Base-by-base conservation (phyloP, 2,113 vertebrate species). In the Crocuta crocuta region DNA sequence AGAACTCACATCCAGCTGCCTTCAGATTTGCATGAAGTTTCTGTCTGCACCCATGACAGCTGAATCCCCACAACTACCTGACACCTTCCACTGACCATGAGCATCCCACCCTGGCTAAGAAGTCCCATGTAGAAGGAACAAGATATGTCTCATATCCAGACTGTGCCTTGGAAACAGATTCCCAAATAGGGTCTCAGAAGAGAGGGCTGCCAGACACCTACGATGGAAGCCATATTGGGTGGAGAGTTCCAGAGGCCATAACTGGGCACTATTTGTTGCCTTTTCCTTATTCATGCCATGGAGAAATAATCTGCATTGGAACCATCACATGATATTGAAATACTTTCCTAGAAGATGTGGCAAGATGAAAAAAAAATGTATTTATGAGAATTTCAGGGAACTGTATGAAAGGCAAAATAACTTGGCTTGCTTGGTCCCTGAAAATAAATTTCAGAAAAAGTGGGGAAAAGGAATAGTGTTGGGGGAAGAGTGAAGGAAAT, bases 311-410 rank as follows among this genome's bases (percentile, higher is more conserved):
- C 24, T 68, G 19, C 26, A 15, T 1, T 55, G 17, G 6, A 28
- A 10, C 12, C 6, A 4, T 26, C 43, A 16, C 19, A 61, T 2
- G 12, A 63, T 31, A 73, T 33, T 43, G 16, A 71, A 80, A 58
- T 66, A 45, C 7, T 91, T 80, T 91, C 48, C 65, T 68, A 31
- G 23, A 71, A 63, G 16, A 81, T 50, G 1, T 53, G 19, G 16
- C 45, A 53, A 43, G 43, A 95, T 21, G 53, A 35, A n/a, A 21
- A 71, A 86, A 33, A 28, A 39, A 35, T 19, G 35, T 85, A 35
- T 50, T 45, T 35, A 61, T 2, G n/a, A 80, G 31, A 58, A 90
- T 81, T 76, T 91, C 39, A 87, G 33, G 43, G 94, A 91, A 82
- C 33, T n/a, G 3, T 53, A 28, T 63, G 21, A 78, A 91, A 95